phyloP scores from a whole-genome alignment of 2,888 invertebrate species.

The Trichopoda pennipes region DNA sequence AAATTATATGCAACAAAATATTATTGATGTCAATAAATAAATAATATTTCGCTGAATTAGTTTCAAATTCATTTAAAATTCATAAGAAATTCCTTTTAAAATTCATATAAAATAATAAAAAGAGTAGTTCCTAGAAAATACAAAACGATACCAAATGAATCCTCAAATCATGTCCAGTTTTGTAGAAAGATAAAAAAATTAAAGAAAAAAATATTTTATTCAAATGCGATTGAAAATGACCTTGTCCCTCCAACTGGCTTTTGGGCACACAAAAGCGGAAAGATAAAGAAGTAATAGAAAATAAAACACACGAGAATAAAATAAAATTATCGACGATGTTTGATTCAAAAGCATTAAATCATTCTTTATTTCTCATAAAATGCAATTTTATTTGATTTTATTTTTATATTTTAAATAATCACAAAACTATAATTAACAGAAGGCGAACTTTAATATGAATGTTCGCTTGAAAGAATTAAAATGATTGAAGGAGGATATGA shows the following conservation, averaged over 20 bases:
- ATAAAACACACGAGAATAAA: constrained; percentile 14
- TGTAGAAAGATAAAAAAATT: constrained; percentile 4
- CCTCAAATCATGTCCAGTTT: constrained; percentile 7
- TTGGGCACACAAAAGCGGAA: constrained; percentile 16
- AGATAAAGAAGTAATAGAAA: constrained; percentile 30
- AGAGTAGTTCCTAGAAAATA: constrained; percentile 22
- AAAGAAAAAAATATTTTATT: constrained; percentile 8
- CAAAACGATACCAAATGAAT: not conserved
- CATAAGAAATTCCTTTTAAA: constrained; percentile 18
- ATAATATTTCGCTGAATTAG: constrained; percentile 27
- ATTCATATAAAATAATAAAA: constrained; percentile 17
- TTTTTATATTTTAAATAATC: not conserved
- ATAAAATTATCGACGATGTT: not conserved
- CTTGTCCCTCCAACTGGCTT: constrained; percentile 27
- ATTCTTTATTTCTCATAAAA: constrained; percentile 34
- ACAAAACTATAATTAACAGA: not conserved
- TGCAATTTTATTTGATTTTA: constrained; percentile 34
- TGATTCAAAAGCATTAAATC: constrained; percentile 62
- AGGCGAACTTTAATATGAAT: constrained; percentile 18
- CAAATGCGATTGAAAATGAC: constrained; percentile 20
- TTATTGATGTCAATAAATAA: not conserved
- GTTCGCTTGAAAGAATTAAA: not conserved
- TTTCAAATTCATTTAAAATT: not conserved
- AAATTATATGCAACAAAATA: not conserved
- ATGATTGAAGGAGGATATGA: constrained; percentile 20